These are phyloP conservation scores for Hucho hucho DNA, from an alignment of 2,113 vertebrate species.

Conservation along the genomic window DNA sequence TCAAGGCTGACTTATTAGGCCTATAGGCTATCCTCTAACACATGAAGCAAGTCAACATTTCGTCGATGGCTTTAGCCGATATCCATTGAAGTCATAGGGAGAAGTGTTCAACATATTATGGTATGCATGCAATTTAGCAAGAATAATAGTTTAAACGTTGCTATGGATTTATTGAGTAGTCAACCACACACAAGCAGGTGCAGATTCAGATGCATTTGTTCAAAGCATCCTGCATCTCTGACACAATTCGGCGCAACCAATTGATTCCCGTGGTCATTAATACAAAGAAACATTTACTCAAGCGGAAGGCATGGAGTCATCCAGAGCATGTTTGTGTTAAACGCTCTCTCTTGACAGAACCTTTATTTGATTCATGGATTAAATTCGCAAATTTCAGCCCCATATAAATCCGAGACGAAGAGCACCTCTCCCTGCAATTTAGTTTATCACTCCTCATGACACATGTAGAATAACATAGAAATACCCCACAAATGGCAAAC, in stretches of 20 bases:
- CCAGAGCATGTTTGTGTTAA: constrained; percentile 55
- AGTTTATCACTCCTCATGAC: background rate
- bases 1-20: background rate
- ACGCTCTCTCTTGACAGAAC: constrained; percentile 56
- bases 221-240: constrained; percentile 32
- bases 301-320: constrained; percentile 45
- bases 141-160: constrained; percentile 40
- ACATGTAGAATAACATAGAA: background rate
- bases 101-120: background rate
- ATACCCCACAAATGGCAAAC: background rate
- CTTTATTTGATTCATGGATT: constrained; percentile 67
- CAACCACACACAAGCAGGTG: constrained; percentile 65
- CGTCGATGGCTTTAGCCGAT: background rate
- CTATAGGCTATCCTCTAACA: background rate
- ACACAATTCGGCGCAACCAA: constrained; percentile 63
- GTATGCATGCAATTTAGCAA: constrained; percentile 16
- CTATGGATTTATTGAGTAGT: constrained; percentile 50
- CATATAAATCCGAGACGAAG: constrained; percentile 51
- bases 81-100: background rate
- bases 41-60: background rate
- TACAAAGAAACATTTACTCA: constrained; percentile 46
- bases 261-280: constrained; percentile 66
- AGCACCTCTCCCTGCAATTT: constrained; percentile 32
- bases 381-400: constrained; percentile 50
- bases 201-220: constrained; percentile 56